Evolutionary conservation across 2,888 invertebrate species (phyloP).

Genomic region (Amorpha juglandis): DNA sequence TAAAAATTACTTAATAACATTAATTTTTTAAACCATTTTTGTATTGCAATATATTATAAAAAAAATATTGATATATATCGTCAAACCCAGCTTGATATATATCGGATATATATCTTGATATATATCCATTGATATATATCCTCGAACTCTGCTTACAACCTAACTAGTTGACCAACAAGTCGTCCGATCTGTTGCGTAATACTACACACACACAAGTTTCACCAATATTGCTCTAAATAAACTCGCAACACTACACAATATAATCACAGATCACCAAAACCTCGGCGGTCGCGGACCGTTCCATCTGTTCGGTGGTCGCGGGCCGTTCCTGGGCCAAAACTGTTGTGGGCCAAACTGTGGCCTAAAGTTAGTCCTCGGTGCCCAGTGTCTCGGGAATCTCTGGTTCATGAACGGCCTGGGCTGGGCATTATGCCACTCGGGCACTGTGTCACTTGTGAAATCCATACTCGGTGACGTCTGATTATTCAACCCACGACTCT

Average conservation of each 20-base stretch:
- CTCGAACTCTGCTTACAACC: too few relatives aligned
- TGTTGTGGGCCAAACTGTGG: slow-evolving; percentile 35
- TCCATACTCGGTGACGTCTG: slow-evolving; percentile 43
- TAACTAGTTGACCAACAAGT: too few relatives aligned
- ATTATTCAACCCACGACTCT: background rate
- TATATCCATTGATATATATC: too few relatives aligned
- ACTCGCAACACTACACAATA: slow-evolving; percentile 43
- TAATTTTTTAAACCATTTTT: too few relatives aligned
- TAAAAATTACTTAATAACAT: too few relatives aligned
- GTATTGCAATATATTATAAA: too few relatives aligned
- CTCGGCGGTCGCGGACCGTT: slow-evolving; percentile 69
- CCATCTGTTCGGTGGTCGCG: slow-evolving; percentile 68
- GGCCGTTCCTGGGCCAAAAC: slow-evolving; percentile 68
- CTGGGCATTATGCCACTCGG: slow-evolving; percentile 49
- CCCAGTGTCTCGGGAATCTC: slow-evolving; percentile 74
- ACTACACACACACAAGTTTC: background rate
- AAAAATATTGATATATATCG: too few relatives aligned
- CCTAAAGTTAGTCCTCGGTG: slow-evolving; percentile 64
- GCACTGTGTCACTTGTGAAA: slow-evolving; percentile 38
- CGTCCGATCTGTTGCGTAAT: too few relatives aligned
- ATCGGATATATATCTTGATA: too few relatives aligned
- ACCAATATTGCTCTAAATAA: background rate
- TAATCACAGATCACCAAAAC: slow-evolving; percentile 71
- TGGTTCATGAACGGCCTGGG: slow-evolving; percentile 56
- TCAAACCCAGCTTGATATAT: too few relatives aligned